Percentiles rank a stretch among this genome's conserved stretches.
Conservation (phyloP, 2,797 vertebrate species). For the Leuciscus waleckii region DNA sequence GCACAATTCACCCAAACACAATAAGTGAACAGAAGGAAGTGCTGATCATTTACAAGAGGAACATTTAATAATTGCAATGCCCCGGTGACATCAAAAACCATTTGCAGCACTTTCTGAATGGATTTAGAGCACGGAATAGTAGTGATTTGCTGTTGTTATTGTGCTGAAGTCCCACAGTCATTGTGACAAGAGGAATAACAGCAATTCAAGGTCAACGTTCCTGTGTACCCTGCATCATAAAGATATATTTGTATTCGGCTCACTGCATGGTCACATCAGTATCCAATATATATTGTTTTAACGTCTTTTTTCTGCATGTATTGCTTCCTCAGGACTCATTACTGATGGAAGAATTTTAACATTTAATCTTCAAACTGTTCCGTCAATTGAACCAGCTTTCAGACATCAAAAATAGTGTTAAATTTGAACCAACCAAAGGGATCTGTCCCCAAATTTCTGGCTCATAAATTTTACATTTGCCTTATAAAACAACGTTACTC, state of each 20-base stretch:
- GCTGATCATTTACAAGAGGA: constrained; percentile 1
- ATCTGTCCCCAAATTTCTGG: not conserved
- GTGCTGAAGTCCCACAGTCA: not conserved
- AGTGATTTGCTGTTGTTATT: not conserved
- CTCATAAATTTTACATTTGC: not conserved
- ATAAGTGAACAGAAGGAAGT: not conserved
- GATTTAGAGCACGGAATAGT: not conserved
- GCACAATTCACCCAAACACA: not conserved
- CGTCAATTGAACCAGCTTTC: not conserved
- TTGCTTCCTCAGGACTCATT: not conserved
- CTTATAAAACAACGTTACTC: not conserved
- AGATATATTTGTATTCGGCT: not conserved
- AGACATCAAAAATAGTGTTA: not conserved
- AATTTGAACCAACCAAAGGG: constrained; percentile 1
- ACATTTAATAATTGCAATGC: not conserved
- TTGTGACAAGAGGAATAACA: not conserved
- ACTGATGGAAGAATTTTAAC: not conserved
- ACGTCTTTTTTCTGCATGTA: not conserved
- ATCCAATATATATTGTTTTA: not conserved
- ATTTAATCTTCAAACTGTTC: not conserved
- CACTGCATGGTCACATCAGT: not conserved
- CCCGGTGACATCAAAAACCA: not conserved
- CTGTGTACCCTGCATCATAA: not conserved
- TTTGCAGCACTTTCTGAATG: not conserved
- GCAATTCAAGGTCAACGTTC: not conserved